A percentile compares a stretch with the other conserved stretches of the same genome.
These are phyloP conservation scores for Ephialtes manifestator DNA, from an alignment of 2,888 invertebrate genomes.

Conservation along the genomic window DNA sequence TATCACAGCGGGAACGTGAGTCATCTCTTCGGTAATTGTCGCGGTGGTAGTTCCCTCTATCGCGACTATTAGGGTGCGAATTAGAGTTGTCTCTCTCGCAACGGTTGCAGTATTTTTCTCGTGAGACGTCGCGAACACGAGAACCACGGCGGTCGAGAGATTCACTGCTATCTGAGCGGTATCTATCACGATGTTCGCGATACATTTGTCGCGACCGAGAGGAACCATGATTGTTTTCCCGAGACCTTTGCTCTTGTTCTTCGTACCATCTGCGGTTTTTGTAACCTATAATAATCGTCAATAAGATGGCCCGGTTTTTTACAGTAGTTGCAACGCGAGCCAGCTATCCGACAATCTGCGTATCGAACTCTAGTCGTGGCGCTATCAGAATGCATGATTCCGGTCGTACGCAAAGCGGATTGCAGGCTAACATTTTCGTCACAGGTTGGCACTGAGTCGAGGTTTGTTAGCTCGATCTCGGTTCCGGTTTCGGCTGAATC, in stretches of 20 bases:
- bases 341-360: background rate
- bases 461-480: no score
- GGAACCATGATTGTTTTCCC: background rate
- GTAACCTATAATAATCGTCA: background rate
- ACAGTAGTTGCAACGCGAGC: background rate
- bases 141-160: background rate
- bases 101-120: background rate
- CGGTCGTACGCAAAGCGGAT: background rate
- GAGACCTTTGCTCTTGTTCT: background rate
- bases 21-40: background rate
- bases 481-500: background rate
- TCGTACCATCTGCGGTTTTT: slow-evolving; percentile 11
- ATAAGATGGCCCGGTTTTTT: background rate
- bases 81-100: background rate
- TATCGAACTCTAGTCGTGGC: background rate
- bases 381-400: background rate
- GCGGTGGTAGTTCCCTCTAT: background rate
- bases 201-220: background rate
- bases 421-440: background rate
- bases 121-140: background rate
- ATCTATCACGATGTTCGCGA: slow-evolving; percentile 1
- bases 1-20: background rate
- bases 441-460: no score
- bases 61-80: background rate
- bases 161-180: background rate